Evolutionary conservation across 2,113 vertebrate species (phyloP).

Genomic region (Helogale parvula): DNA sequence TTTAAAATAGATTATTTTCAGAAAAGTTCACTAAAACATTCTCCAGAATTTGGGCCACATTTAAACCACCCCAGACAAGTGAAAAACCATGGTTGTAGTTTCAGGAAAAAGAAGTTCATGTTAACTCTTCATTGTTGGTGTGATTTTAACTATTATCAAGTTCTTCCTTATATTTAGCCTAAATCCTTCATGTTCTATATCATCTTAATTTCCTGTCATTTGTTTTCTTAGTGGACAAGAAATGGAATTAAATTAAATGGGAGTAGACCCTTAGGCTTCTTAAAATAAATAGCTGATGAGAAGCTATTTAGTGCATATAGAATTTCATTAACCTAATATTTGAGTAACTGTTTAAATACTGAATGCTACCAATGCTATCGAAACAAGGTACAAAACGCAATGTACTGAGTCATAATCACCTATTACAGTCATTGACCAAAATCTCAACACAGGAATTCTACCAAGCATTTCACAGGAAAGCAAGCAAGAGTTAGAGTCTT

Average conservation of each 20-base stretch:
- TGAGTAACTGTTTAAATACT: background rate
- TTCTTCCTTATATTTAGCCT: background rate
- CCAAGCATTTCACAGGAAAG: background rate
- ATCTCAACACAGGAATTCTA: background rate
- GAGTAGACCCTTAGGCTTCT: background rate
- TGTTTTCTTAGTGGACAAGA: conserved; percentile 8
- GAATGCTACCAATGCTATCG: background rate
- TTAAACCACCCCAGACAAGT: conserved; percentile 26
- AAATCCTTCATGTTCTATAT: background rate
- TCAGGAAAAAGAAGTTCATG: conserved; percentile 15
- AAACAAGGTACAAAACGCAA: background rate
- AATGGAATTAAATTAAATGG: background rate
- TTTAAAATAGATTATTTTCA: conserved; percentile 33
- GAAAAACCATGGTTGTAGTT: background rate
- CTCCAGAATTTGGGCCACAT: background rate
- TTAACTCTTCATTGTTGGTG: background rate
- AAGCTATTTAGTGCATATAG: background rate
- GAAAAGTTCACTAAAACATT: conserved; percentile 15
- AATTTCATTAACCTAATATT: background rate
- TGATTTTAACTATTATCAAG: background rate
- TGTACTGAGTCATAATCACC: background rate
- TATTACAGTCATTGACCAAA: background rate
- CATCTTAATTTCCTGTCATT: background rate
- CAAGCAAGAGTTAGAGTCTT: background rate
- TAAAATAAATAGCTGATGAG: background rate